Percentiles rank a stretch among this genome's conserved stretches.
These are phyloP conservation scores for Aldabrachelys gigantea DNA, from an alignment of 2,113 vertebrate genomes.

Conservation along the genomic window DNA sequence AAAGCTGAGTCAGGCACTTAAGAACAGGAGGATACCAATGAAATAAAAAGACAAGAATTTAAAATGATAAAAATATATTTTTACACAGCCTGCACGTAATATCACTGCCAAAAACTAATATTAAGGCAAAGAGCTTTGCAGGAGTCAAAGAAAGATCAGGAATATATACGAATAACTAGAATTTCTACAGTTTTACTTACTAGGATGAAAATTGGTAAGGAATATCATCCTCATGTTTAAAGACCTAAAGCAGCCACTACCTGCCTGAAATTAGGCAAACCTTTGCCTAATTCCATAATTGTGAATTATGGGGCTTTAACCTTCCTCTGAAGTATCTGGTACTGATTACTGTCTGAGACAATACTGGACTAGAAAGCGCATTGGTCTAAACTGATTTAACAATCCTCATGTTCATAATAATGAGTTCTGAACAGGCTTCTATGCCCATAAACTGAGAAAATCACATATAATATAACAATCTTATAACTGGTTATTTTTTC, in stretches of 20 bases:
- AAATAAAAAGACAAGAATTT: not conserved
- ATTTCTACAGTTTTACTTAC: not conserved
- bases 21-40: not conserved
- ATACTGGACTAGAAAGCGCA: not conserved
- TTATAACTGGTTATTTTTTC: not conserved
- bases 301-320: not conserved
- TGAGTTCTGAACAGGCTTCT: not conserved
- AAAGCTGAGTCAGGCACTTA: not conserved
- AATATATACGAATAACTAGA: not conserved
- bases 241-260: not conserved
- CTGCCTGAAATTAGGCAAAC: not conserved
- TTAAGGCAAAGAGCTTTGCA: not conserved
- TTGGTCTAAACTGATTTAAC: not conserved
- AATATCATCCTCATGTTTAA: not conserved
- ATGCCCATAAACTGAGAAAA: not conserved
- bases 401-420: not conserved
- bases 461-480: not conserved
- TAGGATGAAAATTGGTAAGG: not conserved
- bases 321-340: not conserved
- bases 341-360: not conserved
- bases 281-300: not conserved
- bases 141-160: not conserved
- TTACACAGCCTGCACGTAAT: not conserved
- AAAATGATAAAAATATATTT: not conserved
- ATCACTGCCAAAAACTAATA: not conserved